Percentiles rank a stretch among this genome's conserved stretches.
These are phyloP conservation scores for Phocides pigmalion DNA, from an alignment of 1,140 invertebrate genomes.

Conservation along the genomic window DNA sequence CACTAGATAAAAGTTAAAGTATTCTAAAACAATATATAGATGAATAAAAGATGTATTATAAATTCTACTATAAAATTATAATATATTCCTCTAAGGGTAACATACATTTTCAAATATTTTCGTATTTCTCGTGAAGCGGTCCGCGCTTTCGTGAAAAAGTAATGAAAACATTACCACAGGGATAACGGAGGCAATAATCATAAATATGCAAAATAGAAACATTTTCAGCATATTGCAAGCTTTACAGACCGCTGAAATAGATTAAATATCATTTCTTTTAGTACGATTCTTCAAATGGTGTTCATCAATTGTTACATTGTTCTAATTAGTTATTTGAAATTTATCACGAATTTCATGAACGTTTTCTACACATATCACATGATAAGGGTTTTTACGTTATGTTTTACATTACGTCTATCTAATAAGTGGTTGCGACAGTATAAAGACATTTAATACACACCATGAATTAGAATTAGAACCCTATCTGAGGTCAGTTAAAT, in stretches of 20 bases:
- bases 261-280: constrained; percentile 27
- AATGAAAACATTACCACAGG: constrained; percentile 31
- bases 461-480: no score
- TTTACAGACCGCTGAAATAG: constrained; percentile 14
- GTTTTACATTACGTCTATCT: no score
- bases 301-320: neutral
- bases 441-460: no score
- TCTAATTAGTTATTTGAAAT: no score
- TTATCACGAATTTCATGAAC: no score
- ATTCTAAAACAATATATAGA: neutral
- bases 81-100: no score
- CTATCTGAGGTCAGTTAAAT: no score
- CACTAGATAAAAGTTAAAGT: neutral
- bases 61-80: no score
- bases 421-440: no score
- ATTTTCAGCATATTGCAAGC: constrained; percentile 23
- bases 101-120: constrained; percentile 17
- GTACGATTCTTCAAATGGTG: neutral
- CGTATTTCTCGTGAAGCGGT: neutral
- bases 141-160: constrained; percentile 27
- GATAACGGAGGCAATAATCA: constrained; percentile 24
- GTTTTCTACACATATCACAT: no score
- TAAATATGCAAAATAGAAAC: constrained; percentile 27
- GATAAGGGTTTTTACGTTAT: no score
- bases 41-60: neutral